Base-by-base conservation (phyloP, 2,888 invertebrate genomes). In the Trachelus stipa region DNA sequence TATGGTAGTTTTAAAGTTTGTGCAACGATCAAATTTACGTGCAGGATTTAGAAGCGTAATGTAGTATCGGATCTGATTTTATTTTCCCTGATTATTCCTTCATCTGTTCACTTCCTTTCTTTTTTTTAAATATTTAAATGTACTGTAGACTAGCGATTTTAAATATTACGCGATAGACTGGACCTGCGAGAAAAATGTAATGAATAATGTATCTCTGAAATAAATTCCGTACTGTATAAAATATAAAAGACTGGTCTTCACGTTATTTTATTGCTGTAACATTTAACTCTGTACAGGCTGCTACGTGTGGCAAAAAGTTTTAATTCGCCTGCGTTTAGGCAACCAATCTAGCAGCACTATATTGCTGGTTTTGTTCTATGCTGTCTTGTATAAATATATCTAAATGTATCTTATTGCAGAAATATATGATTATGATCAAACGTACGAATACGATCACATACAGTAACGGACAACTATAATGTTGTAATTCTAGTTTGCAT, bases 21-120 rank as follows among this genome's bases (percentile, higher is more conserved):
- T 85, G 85, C 85, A 88, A 88, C 87, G 86, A 88, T 86, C 79
- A 86, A 85, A 84, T 80, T 80, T 79, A 83, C 84, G 78, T 76
- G 76, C 69, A 80, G 75, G 80, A 78, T 73, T 40, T 76, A 77
- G n/a, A 71, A 33, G 33, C 31, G 71, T 34, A 34, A 71, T 31
- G 31, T 34, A 31, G 12, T 71, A 71, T 31, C 71, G 23, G 56
- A 56, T 56, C 56, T 56, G 71, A 33, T 71, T 31, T 34, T 31
- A 31, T 71, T 71, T 34, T 71, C 31, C 76, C 77, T 73, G 77
- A 77, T 73, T 73, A 56, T 69, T 31, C 56, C 34, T 15, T 73
- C 15, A 11, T 37, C 12, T 77, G 75, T 35, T 68, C 74, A 77
- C 73, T 73, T 77, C 68, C 75, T 77, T 69, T 34, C 73, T 35